A percentile compares a stretch with the other conserved stretches of the same genome.
Evolutionary conservation across 2,113 vertebrate species (phyloP).

Genomic region (Colossoma macropomum): DNA sequence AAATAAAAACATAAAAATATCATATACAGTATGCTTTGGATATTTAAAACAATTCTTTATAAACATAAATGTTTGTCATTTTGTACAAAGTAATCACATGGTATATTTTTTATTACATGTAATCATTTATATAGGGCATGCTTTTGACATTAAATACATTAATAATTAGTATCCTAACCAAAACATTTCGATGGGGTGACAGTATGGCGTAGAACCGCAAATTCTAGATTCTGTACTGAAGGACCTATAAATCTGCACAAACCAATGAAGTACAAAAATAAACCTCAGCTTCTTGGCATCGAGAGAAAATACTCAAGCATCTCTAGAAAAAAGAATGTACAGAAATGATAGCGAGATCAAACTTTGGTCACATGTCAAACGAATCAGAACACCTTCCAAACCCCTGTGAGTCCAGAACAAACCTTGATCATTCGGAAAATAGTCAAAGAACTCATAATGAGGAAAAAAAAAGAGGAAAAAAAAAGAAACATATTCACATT

Average conservation of each 20-base stretch:
- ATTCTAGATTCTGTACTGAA: slow-evolving; percentile 64
- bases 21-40: slow-evolving; percentile 65
- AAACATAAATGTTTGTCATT: slow-evolving; percentile 73
- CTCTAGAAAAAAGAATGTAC: slow-evolving; percentile 75
- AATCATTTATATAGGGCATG: slow-evolving; percentile 72
- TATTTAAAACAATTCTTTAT: slow-evolving; percentile 79
- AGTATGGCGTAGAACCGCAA: slow-evolving; percentile 59
- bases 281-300: slow-evolving; percentile 78
- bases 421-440: slow-evolving; percentile 43
- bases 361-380: slow-evolving; percentile 78
- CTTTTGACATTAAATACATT: slow-evolving; percentile 72
- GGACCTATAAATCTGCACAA: slow-evolving; percentile 73
- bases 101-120: slow-evolving; percentile 60
- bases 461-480: too few species aligned
- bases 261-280: slow-evolving; percentile 81
- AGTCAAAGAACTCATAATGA: neutral
- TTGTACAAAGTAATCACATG: slow-evolving; percentile 74
- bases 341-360: slow-evolving; percentile 68
- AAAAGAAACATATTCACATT: slow-evolving; percentile 14
- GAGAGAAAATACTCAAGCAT: slow-evolving; percentile 77
- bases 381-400: slow-evolving; percentile 54
- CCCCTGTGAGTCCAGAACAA: slow-evolving; percentile 52
- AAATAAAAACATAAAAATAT: slow-evolving; percentile 64
- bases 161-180: slow-evolving; percentile 62
- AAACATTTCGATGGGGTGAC: slow-evolving; percentile 58